Conservation (phyloP, 1,140 invertebrate species). For the Drosophila bocki region DNA sequence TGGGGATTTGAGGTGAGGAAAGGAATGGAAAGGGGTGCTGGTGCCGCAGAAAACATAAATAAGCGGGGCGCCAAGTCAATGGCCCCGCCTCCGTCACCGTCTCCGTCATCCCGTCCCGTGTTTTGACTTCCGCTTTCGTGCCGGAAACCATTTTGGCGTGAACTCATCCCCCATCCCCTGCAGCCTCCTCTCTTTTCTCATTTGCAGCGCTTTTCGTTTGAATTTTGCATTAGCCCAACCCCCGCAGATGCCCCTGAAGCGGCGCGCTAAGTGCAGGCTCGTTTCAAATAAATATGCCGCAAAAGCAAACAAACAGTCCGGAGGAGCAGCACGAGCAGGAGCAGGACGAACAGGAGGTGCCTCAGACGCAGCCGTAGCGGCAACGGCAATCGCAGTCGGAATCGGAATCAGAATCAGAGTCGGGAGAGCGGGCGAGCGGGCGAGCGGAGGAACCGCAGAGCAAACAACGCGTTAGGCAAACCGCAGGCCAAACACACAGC, state of each 20-base stretch:
- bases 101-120: constrained; percentile 29
- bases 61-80: constrained; percentile 42
- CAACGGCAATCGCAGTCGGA: constrained; percentile 41
- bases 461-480: constrained; percentile 75
- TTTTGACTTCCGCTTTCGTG: constrained; percentile 78
- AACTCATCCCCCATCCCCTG: constrained; percentile 44
- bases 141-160: constrained; percentile 82
- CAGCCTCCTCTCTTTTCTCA: constrained; percentile 53
- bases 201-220: constrained; percentile 79
- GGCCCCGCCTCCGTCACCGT: constrained; percentile 17
- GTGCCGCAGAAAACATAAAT: constrained; percentile 74
- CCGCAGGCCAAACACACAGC: constrained; percentile 61
- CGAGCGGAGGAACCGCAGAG: constrained; percentile 43
- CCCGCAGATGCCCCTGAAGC: not conserved
- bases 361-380: constrained; percentile 13
- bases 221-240: constrained; percentile 74
- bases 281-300: constrained; percentile 82
- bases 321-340: constrained; percentile 12
- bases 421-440: constrained; percentile 4
- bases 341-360: not conserved
- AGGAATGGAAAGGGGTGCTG: constrained; percentile 1
- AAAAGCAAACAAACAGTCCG: constrained; percentile 80
- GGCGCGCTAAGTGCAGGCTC: constrained; percentile 74
- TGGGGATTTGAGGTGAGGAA: constrained; percentile 1
- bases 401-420: constrained; percentile 19